Evolutionary conservation across 1,140 invertebrate species (phyloP).

Genomic region (Caenorhabditis latens): DNA sequence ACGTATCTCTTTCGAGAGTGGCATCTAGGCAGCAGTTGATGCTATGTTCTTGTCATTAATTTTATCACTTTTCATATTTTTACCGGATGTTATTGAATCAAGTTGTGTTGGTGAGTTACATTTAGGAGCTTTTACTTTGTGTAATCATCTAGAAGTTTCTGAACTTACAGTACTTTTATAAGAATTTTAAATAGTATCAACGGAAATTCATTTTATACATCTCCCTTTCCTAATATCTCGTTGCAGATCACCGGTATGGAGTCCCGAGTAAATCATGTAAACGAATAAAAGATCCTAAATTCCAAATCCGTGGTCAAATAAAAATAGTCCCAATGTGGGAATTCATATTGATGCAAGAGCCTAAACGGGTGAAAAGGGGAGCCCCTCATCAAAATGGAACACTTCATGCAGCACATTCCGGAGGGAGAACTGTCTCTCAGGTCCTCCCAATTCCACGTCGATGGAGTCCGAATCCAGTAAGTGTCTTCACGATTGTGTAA

Average conservation of each 20-base stretch:
- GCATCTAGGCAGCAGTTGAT: neutral
- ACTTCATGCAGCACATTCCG: neutral
- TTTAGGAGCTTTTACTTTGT: neutral
- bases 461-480: neutral
- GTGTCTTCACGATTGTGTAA: neutral
- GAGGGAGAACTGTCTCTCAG: neutral
- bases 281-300: conserved; percentile 20
- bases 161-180: too few relatives aligned
- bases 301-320: conserved; percentile 11
- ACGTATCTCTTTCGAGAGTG: conserved; percentile 16
- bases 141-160: too few relatives aligned
- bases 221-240: too few relatives aligned
- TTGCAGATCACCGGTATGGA: neutral
- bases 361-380: neutral
- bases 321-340: conserved; percentile 35
- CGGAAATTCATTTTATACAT: neutral
- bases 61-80: conserved; percentile 48
- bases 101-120: conserved; percentile 3
- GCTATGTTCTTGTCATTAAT: neutral
- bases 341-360: neutral
- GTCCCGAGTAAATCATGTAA: conserved; percentile 20
- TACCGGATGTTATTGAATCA: neutral
- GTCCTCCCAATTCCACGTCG: neutral
- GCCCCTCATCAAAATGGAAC: neutral
- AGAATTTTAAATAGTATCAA: too few relatives aligned